Conservation (phyloP, 1,140 invertebrate species). For the Oreohelix idahoensis region DNA sequence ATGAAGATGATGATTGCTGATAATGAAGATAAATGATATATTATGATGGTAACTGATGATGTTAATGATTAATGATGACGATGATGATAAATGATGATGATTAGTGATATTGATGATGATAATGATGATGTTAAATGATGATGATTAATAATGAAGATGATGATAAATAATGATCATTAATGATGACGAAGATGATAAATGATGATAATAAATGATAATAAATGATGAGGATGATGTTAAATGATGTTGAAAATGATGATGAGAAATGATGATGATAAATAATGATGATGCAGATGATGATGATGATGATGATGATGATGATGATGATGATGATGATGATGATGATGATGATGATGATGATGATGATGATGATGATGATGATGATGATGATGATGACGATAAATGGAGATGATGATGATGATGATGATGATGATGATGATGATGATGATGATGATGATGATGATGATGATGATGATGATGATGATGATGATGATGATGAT, state of each 20-base stretch:
- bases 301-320: constrained; percentile 28
- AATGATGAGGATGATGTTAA: neutral
- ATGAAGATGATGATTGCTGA: too few species aligned
- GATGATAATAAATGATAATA: too few species aligned
- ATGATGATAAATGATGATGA: too few species aligned
- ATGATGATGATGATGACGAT: constrained; percentile 5
- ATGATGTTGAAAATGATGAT: neutral
- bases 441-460: constrained; percentile 42
- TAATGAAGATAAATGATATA: too few species aligned
- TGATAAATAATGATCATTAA: too few species aligned
- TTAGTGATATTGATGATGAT: too few species aligned
- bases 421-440: constrained; percentile 33
- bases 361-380: constrained; percentile 36
- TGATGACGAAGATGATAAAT: too few species aligned
- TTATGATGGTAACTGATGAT: too few species aligned
- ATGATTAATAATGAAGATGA: too few species aligned
- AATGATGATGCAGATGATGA: constrained; percentile 1
- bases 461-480: constrained; percentile 40
- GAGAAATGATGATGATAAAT: constrained; percentile 23
- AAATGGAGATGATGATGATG: neutral
- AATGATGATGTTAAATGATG: too few species aligned
- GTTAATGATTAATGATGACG: too few species aligned
- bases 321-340: constrained; percentile 33
- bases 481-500: constrained; percentile 33
- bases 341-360: constrained; percentile 43